Percentiles rank a stretch among this genome's conserved stretches.
Evolutionary conservation across 2,888 invertebrate genomes (phyloP).

Genomic region (Rhabditophanes sp.): DNA sequence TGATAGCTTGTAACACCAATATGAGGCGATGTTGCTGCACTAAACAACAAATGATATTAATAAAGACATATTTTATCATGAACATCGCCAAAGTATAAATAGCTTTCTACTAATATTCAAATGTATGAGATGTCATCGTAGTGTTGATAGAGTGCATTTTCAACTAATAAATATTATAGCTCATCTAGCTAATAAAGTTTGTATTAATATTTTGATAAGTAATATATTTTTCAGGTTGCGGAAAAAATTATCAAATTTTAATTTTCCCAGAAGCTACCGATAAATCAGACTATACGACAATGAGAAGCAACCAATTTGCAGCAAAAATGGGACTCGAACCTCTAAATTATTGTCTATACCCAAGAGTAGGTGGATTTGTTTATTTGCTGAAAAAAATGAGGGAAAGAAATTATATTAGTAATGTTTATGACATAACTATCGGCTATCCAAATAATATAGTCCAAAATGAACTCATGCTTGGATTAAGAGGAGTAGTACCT

Average conservation of each 20-base stretch:
- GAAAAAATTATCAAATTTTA: conserved; percentile 60
- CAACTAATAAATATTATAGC: too few relatives aligned
- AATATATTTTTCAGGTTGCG: conserved; percentile 10
- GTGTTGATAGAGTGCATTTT: too few relatives aligned
- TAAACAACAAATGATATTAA: too few relatives aligned
- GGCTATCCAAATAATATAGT: conserved; percentile 63
- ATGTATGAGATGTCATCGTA: too few relatives aligned
- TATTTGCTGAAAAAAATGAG: conserved; percentile 49
- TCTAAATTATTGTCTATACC: conserved; percentile 64
- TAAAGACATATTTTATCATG: too few relatives aligned
- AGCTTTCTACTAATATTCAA: too few relatives aligned
- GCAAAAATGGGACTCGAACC: conserved; percentile 47
- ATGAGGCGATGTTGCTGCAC: too few relatives aligned
- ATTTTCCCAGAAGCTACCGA: conserved; percentile 77
- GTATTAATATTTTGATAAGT: too few relatives aligned
- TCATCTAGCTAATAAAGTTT: too few relatives aligned
- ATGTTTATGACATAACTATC: conserved; percentile 72
- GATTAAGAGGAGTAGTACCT: conserved; percentile 57
- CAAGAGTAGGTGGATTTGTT: conserved; percentile 62
- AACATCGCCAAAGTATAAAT: too few relatives aligned
- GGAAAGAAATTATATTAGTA: conserved; percentile 54
- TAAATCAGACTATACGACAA: conserved; percentile 56
- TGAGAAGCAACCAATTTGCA: conserved; percentile 46
- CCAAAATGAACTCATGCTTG: conserved; percentile 59
- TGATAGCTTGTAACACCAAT: too few relatives aligned